A percentile compares a stretch with the other conserved stretches of the same genome.
Evolutionary conservation across 2,113 vertebrate species (phyloP).

Genomic region (Trogon melanurus): DNA sequence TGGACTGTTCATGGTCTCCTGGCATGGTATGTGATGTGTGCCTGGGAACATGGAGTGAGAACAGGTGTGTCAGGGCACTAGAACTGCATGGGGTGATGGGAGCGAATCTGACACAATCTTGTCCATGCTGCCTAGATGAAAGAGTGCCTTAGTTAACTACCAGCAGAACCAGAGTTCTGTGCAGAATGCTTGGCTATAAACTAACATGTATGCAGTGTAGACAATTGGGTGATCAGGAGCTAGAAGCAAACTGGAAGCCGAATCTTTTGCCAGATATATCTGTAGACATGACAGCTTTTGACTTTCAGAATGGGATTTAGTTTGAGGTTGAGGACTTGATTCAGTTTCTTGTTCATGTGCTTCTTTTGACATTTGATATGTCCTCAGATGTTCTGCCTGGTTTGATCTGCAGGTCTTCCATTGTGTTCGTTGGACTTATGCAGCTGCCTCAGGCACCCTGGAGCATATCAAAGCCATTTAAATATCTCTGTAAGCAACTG

Average conservation of each 20-base stretch:
- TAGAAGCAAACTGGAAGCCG: background rate
- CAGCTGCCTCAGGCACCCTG: background rate
- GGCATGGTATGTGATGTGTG: background rate
- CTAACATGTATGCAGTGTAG: background rate
- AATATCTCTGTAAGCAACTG: background rate
- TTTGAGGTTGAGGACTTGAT: background rate
- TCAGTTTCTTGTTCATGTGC: background rate
- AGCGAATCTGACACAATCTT: background rate
- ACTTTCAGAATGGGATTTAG: background rate
- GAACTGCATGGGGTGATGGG: background rate
- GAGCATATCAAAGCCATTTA: background rate
- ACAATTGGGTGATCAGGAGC: background rate
- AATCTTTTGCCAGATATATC: background rate
- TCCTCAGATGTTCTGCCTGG: background rate
- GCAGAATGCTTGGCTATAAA: background rate
- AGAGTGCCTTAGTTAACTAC: background rate
- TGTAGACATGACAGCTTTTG: background rate
- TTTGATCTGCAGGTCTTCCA: background rate
- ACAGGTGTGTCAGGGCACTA: background rate
- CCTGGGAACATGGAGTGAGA: background rate
- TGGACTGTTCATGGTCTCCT: background rate
- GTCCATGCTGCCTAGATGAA: background rate
- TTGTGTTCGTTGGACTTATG: background rate
- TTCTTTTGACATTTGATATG: background rate
- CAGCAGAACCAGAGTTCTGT: background rate